Evolutionary conservation across 1,140 invertebrate genomes (phyloP).

Genomic region (Pristionchus pacificus): DNA sequence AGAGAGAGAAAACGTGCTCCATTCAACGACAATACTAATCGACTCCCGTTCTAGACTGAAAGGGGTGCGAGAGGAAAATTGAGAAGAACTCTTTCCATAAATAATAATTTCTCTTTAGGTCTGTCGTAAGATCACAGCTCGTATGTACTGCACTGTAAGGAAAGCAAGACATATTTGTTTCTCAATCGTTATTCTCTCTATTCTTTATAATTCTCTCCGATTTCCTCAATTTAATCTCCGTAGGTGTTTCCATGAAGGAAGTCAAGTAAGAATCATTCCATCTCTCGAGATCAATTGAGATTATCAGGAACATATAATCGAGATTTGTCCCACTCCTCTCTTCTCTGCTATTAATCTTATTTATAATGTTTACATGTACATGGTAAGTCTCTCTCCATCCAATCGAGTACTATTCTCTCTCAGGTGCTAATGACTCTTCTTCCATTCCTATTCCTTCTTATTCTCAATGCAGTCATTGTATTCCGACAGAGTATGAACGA

Average conservation of each 20-base stretch:
- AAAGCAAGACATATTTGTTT: constrained; percentile 43
- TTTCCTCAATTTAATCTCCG: constrained; percentile 56
- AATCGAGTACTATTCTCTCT: constrained; percentile 2
- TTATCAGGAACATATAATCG: constrained; percentile 52
- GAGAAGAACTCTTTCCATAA: too few species aligned
- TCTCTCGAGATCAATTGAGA: too few species aligned
- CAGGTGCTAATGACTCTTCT: constrained; percentile 51
- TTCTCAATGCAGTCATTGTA: constrained; percentile 53
- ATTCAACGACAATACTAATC: too few species aligned
- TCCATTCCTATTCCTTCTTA: constrained; percentile 51
- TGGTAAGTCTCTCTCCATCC: constrained; percentile 31
- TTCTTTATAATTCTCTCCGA: constrained; percentile 54
- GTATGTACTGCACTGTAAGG: constrained; percentile 48
- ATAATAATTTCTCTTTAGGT: too few species aligned
- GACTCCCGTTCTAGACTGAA: too few species aligned
- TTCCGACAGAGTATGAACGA: constrained; percentile 30
- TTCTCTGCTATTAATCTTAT: constrained; percentile 53
- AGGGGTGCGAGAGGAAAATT: too few species aligned
- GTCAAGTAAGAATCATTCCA: constrained; percentile 39
- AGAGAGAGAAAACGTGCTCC: too few species aligned
- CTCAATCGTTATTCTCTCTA: constrained; percentile 42
- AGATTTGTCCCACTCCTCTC: constrained; percentile 54
- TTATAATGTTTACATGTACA: constrained; percentile 56
- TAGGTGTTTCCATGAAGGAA: constrained; percentile 52
- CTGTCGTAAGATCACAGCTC: too few species aligned